Conservation (phyloP, 2,888 invertebrate species). For the Ormia ochracea region DNA sequence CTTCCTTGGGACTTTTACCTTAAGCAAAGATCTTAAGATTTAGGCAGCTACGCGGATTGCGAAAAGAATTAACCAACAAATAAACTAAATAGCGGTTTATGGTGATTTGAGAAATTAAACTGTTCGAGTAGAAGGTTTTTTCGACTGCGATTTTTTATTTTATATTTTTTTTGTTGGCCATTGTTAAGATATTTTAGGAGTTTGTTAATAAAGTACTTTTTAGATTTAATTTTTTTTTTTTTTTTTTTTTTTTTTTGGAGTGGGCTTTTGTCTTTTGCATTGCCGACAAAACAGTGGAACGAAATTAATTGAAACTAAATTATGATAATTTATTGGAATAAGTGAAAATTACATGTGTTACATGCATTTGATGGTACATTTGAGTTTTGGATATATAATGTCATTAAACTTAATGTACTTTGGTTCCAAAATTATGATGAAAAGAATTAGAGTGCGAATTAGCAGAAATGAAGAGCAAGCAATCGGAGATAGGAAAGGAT, state of each 20-base stretch:
- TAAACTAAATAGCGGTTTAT: constrained; percentile 37
- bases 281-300: constrained; percentile 36
- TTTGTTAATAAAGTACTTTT: constrained; percentile 33
- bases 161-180: constrained; percentile 20
- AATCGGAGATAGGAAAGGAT: too few relatives aligned
- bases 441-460: too few relatives aligned
- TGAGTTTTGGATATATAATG: too few relatives aligned
- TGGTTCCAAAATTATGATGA: too few relatives aligned
- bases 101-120: constrained; percentile 53
- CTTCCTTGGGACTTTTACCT: background rate
- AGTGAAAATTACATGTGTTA: too few relatives aligned
- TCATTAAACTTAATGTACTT: too few relatives aligned
- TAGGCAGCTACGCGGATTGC: constrained; percentile 32
- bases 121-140: constrained; percentile 33
- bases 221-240: too few relatives aligned
- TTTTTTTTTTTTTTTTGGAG: background rate
- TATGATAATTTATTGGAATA: too few relatives aligned
- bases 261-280: constrained; percentile 20
- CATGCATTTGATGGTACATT: too few relatives aligned
- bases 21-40: constrained; percentile 15
- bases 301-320: background rate
- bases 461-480: too few relatives aligned
- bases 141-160: constrained; percentile 5
- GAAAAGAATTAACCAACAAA: background rate
- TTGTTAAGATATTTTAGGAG: constrained; percentile 39